These are phyloP conservation scores for Sander lucioperca DNA, from an alignment of 2,113 vertebrate genomes.

Conservation along the genomic window DNA sequence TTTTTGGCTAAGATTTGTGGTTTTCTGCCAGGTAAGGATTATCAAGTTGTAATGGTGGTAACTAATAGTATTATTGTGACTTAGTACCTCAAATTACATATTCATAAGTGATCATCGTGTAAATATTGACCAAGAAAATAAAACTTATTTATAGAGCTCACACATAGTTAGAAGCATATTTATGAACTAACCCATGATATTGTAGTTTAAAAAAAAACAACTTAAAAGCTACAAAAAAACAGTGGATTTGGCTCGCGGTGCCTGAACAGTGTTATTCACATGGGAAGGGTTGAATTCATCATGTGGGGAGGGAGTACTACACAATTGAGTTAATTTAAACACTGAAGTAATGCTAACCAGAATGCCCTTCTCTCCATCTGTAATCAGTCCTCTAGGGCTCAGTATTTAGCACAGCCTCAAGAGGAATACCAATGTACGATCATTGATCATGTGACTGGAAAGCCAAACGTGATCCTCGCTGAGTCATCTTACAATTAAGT, in stretches of 20 bases:
- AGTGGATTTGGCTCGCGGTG: conserved; percentile 57
- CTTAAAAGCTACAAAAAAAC: conserved; percentile 37
- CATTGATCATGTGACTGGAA: conserved; percentile 4
- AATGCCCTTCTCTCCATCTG: conserved; percentile 37
- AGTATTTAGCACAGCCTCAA: neutral
- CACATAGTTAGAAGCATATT: conserved; percentile 76
- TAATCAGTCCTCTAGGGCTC: conserved; percentile 8
- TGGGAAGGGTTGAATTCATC: conserved; percentile 21
- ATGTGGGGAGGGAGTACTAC: conserved; percentile 7
- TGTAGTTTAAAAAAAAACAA: conserved; percentile 54
- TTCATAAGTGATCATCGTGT: conserved; percentile 68
- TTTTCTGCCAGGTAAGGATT: conserved; percentile 37
- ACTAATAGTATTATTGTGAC: conserved; percentile 58
- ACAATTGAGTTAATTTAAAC: conserved; percentile 11
- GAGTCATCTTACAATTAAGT: neutral
- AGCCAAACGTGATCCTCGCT: neutral
- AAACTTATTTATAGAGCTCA: conserved; percentile 69
- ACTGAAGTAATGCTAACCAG: conserved; percentile 13
- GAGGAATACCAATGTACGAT: neutral
- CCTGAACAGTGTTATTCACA: conserved; percentile 73
- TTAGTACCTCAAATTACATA: conserved; percentile 67
- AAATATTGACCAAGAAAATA: conserved; percentile 71
- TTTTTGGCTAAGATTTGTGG: conserved; percentile 26
- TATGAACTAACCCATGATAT: conserved; percentile 74
- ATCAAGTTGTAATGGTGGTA: conserved; percentile 31